Evolutionary conservation across 2,113 vertebrate species (phyloP).

Genomic region (Notechis scutatus): DNA sequence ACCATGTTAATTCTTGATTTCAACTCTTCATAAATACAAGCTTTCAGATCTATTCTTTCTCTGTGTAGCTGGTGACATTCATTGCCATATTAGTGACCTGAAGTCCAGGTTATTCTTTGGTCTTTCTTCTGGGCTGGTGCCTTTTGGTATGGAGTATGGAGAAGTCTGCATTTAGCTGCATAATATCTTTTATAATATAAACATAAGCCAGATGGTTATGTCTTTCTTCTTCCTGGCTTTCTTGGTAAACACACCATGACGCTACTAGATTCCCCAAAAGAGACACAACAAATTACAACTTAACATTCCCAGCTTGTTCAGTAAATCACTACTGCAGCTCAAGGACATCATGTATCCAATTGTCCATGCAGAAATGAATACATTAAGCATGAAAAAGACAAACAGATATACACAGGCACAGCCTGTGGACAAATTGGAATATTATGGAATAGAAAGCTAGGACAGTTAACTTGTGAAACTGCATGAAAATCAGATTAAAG

Average conservation of each 20-base stretch:
- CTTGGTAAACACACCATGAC: constrained; percentile 2
- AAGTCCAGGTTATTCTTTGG: neutral
- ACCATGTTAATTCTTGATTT: neutral
- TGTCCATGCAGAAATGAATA: constrained; percentile 12
- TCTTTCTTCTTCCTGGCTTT: constrained; percentile 10
- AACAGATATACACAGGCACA: neutral
- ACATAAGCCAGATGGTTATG: constrained; percentile 26
- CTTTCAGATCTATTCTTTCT: neutral
- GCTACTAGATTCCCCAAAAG: constrained; percentile 16
- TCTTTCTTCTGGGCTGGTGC: neutral
- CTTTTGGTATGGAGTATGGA: neutral
- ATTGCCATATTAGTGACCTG: neutral
- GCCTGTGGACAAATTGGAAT: neutral
- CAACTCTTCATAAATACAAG: neutral
- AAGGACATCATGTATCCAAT: constrained; percentile 8
- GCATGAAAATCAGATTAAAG: neutral
- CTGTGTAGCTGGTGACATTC: neutral
- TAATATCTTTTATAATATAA: neutral
- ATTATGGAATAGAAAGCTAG: neutral
- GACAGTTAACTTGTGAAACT: neutral
- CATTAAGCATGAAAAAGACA: constrained; percentile 3
- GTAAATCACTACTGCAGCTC: neutral
- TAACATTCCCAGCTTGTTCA: constrained; percentile 12
- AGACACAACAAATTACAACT: constrained; percentile 16
- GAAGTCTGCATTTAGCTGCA: neutral